Conservation (phyloP, 2,888 invertebrate species). For the Lordiphosa andalusiaca region DNA sequence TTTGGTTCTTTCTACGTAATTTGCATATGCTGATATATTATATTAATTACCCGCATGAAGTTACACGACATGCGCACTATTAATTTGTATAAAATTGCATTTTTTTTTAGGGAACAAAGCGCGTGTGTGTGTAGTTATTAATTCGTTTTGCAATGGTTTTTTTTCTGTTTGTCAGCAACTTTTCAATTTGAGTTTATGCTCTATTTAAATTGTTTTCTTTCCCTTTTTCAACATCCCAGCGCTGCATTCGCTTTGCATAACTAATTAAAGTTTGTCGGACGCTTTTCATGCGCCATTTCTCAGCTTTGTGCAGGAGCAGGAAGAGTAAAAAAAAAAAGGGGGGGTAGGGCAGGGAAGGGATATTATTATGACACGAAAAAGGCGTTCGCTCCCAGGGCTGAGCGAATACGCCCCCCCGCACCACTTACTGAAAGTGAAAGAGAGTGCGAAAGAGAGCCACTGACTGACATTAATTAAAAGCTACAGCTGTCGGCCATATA, state of each 20-base stretch:
- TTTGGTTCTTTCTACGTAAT: conserved; percentile 16
- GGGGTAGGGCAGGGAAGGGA: conserved; percentile 14
- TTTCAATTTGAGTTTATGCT: conserved; percentile 46
- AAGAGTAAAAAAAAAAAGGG: conserved; percentile 18
- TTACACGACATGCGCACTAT: conserved; percentile 33
- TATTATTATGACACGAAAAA: conserved; percentile 66
- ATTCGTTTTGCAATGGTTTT: conserved; percentile 26
- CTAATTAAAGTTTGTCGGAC: conserved; percentile 64
- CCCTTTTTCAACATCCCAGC: conserved; percentile 37
- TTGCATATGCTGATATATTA: conserved; percentile 46
- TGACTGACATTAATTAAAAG: conserved; percentile 50
- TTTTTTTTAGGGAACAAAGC: conserved; percentile 27
- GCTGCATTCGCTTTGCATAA: conserved; percentile 61
- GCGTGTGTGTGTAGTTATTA: conserved; percentile 35
- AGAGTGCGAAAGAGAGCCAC: background rate
- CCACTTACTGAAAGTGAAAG: conserved; percentile 14
- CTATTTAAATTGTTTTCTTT: conserved; percentile 21
- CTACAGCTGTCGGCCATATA: conserved; percentile 33
- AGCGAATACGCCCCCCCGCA: conserved; percentile 10
- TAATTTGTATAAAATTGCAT: conserved; percentile 22
- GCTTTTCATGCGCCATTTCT: conserved; percentile 55
- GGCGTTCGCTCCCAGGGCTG: conserved; percentile 44
- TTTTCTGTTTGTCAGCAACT: conserved; percentile 18
- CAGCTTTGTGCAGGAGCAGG: conserved; percentile 25
- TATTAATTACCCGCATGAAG: conserved; percentile 51